These are phyloP conservation scores for Colistium nudipinnis DNA, from an alignment of 2,113 vertebrate genomes.

Conservation along the genomic window DNA sequence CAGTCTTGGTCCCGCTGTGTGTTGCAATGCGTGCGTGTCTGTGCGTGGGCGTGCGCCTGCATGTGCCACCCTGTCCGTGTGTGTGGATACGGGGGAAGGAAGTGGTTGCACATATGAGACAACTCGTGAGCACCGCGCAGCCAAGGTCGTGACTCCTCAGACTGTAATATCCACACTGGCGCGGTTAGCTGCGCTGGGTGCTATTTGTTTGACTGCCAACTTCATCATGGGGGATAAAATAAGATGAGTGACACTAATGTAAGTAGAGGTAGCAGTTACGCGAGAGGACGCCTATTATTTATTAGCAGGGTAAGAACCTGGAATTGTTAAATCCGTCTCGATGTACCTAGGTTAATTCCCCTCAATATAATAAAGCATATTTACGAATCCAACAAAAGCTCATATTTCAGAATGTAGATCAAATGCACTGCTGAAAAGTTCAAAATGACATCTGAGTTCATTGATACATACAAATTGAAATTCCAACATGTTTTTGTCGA, in stretches of 20 bases:
- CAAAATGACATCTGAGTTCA: too few relatives aligned
- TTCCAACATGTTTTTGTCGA: too few relatives aligned
- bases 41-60: slow-evolving; percentile 47
- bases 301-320: slow-evolving; percentile 11
- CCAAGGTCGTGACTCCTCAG: slow-evolving; percentile 62
- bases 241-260: slow-evolving; percentile 27
- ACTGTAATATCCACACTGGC: slow-evolving; percentile 42
- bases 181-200: slow-evolving; percentile 22
- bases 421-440: too few relatives aligned
- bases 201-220: slow-evolving; percentile 41
- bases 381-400: too few relatives aligned
- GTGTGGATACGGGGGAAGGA: slow-evolving; percentile 31
- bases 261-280: slow-evolving; percentile 13
- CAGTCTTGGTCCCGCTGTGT: slow-evolving; percentile 57
- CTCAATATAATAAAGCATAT: not conserved
- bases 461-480: too few relatives aligned
- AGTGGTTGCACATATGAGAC: slow-evolving; percentile 59
- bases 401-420: too few relatives aligned
- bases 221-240: slow-evolving; percentile 31
- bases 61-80: slow-evolving; percentile 52
- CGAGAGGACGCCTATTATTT: slow-evolving; percentile 15
- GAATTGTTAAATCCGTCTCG: not conserved
- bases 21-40: slow-evolving; percentile 44
- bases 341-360: not conserved
- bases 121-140: slow-evolving; percentile 37